A percentile compares a stretch with the other conserved stretches of the same genome.
Evolutionary conservation across 2,113 vertebrate genomes (phyloP).

Genomic region (Dasyornis broadbenti): DNA sequence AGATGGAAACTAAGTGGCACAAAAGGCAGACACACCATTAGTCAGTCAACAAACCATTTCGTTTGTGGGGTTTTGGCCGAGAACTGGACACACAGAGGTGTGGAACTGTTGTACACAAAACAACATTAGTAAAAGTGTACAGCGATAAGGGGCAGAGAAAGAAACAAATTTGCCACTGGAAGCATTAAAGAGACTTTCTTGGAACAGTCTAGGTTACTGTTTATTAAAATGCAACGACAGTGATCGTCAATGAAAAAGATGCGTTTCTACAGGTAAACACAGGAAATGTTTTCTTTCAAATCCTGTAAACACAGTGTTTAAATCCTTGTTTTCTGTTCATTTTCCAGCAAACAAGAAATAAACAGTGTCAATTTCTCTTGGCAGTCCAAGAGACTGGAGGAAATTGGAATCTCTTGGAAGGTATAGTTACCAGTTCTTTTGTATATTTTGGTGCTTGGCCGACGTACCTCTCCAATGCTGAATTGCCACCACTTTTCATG

Average conservation of each 20-base stretch:
- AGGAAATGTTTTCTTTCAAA: not conserved
- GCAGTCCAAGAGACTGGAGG: not conserved
- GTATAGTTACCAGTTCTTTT: not conserved
- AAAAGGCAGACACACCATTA: not conserved
- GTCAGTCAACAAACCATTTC: not conserved
- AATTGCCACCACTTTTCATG: not conserved
- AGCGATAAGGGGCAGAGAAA: not conserved
- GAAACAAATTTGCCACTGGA: not conserved
- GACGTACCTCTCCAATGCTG: not conserved
- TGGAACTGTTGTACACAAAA: not conserved
- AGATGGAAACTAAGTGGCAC: not conserved
- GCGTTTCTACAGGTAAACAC: not conserved
- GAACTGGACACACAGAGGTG: not conserved
- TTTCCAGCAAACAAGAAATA: not conserved
- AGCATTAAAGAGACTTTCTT: not conserved
- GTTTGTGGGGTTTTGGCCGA: not conserved
- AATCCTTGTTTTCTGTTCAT: not conserved
- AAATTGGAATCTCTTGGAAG: not conserved
- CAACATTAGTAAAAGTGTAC: not conserved
- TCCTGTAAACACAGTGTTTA: not conserved
- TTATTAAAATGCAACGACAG: not conserved
- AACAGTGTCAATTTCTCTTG: not conserved
- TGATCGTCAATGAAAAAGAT: not conserved
- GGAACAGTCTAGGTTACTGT: not conserved
- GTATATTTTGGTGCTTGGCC: not conserved